A percentile compares a stretch with the other conserved stretches of the same genome.
These are phyloP conservation scores for Phortica variegata DNA, from an alignment of 1,140 invertebrate species.

Conservation along the genomic window DNA sequence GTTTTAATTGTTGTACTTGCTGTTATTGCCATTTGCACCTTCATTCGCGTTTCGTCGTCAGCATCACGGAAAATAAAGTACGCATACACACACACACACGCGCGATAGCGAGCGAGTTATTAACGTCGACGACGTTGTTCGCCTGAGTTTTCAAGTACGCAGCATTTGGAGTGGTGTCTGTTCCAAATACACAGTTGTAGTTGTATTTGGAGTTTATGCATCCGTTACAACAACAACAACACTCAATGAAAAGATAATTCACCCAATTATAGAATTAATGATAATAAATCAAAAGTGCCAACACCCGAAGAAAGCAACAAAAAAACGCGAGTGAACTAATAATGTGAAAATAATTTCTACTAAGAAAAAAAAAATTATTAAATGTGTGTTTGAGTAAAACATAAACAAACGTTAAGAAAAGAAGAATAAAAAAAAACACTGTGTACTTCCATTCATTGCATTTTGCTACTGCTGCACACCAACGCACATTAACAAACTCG, in stretches of 20 bases:
- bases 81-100: constrained; percentile 24
- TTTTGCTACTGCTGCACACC: constrained; percentile 24
- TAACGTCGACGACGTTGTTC: too few species aligned
- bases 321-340: constrained; percentile 37
- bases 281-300: constrained; percentile 41
- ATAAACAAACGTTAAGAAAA: constrained; percentile 27
- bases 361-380: constrained; percentile 7
- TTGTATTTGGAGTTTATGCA: constrained; percentile 7
- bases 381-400: constrained; percentile 47
- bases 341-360: constrained; percentile 21
- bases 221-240: constrained; percentile 5
- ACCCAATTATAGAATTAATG: constrained; percentile 14
- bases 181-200: constrained; percentile 1
- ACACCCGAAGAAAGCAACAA: constrained; percentile 40
- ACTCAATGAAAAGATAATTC: constrained; percentile 6
- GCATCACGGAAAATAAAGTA: constrained; percentile 33
- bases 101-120: neutral
- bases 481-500: too few species aligned
- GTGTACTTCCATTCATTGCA: constrained; percentile 46
- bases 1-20: constrained; percentile 22
- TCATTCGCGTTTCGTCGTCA: constrained; percentile 30
- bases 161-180: constrained; percentile 9
- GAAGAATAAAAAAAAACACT: constrained; percentile 19
- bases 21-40: too few species aligned
- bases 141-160: too few species aligned